phyloP scores from a whole-genome alignment of 2,113 vertebrate genomes.

The Centropristis striata region DNA sequence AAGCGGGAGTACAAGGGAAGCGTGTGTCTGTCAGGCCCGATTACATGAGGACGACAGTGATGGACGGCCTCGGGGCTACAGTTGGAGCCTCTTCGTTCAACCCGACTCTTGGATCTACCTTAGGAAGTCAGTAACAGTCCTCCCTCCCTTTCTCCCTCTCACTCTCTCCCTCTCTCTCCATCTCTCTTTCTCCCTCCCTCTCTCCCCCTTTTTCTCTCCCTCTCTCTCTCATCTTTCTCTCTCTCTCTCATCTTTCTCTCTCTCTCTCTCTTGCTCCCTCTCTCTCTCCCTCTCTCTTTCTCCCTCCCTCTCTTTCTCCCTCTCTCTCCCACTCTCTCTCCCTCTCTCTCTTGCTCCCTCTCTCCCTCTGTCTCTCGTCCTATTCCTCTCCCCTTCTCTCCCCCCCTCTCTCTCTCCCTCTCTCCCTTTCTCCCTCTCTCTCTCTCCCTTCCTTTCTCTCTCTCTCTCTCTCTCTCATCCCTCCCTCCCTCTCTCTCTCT shows the following conservation, averaged over 20 bases:
- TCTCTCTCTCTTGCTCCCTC: background rate
- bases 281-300: no score
- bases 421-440: no score
- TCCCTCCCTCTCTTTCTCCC: no score
- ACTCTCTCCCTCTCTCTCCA: no score
- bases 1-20: conserved; percentile 54
- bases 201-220: background rate
- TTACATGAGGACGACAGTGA: conserved; percentile 72
- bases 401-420: background rate
- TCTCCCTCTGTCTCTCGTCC: no score
- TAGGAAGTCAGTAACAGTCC: conserved; percentile 29
- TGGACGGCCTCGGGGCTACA: conserved; percentile 59
- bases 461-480: no score
- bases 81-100: conserved; percentile 42
- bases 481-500: conserved; percentile 7
- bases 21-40: conserved; percentile 68
- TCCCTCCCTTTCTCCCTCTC: background rate
- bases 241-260: no score
- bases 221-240: no score
- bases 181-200: no score
- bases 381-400: no score
- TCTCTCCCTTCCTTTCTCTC: background rate
- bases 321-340: background rate
- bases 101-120: conserved; percentile 41
- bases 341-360: background rate